Base-by-base conservation (phyloP, 1,140 invertebrate species). In the Procambarus virginalis region DNA sequence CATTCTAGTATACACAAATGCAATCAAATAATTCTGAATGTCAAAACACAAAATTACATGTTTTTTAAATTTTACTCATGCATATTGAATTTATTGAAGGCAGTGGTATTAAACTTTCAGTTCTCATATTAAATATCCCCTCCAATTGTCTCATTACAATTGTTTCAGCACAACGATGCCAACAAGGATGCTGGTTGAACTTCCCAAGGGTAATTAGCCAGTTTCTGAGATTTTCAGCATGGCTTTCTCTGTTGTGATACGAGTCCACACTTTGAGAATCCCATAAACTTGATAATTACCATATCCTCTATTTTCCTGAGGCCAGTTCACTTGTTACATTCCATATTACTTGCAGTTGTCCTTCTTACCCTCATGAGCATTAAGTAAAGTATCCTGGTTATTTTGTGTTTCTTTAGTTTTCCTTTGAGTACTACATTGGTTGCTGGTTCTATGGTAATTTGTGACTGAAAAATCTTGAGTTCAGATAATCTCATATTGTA, bases 261-360 rank as follows among this genome's bases (percentile, higher is more conserved):
- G 49, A 80, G 78, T 80, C 55, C 49, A 22, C 49, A 22, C 60
- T 58, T 45, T 81, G 77, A 60, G 60, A 80, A 87, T 87, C 77
- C 22, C 86, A 87, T 58, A 70, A 80, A 87, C 64, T 81, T 73
- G 78, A 70, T 73, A 73, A 64, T 87, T 75, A 70, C 84, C 45
- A 51, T 85, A 76, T 58, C 80, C 81, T 75, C 82, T 86, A 60
- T 81, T 49, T 85, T 82, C 83, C 83, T 80, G 89, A 86, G 89
- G 89, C 89, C 89, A 90, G 89, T 90, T 90, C 89, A 85, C 89
- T 90, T 86, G 89, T 85, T 90, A 90, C 89, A 90, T 90, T 90
- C 89, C 89, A 90, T 84, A 89, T 86, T 86, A 80, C 77, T 90
- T 80, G 89, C 89, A 86, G 88, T 84, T 90, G 89, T 85, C 84